A percentile compares a stretch with the other conserved stretches of the same genome.
phyloP scores from a whole-genome alignment of 30 jellyfish, hydroid and myxozoan species.

The Nemopilema nomurai region DNA sequence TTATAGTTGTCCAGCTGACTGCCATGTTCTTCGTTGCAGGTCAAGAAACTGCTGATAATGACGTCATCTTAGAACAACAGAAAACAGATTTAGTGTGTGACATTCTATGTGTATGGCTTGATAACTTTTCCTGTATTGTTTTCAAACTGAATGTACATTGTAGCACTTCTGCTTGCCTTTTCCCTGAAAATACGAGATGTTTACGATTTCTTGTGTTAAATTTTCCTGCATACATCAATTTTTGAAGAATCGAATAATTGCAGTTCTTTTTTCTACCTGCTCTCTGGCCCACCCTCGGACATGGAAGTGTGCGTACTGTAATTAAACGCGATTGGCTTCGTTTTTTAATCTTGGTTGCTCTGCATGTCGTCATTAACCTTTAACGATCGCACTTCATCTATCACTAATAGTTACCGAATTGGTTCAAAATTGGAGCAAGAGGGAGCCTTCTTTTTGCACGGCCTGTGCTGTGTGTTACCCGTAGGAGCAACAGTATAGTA shows the following conservation, averaged over 20 bases:
- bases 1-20: background rate
- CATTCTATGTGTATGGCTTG: background rate
- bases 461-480: too few relatives aligned
- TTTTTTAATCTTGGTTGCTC: background rate
- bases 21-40: background rate
- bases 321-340: too few relatives aligned
- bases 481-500: too few relatives aligned
- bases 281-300: background rate
- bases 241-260: background rate
- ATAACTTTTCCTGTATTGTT: background rate
- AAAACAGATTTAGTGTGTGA: background rate
- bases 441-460: too few relatives aligned
- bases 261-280: background rate
- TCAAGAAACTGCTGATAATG: background rate
- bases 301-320: background rate
- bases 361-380: too few relatives aligned
- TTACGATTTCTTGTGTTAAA: background rate
- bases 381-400: too few relatives aligned
- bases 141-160: background rate
- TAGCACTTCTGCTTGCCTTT: background rate
- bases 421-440: background rate
- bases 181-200: background rate
- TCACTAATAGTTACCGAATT: too few relatives aligned
- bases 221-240: background rate
- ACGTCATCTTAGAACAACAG: background rate